Evolutionary conservation across 1,140 invertebrate species (phyloP).

Genomic region (Hestina assimilis): DNA sequence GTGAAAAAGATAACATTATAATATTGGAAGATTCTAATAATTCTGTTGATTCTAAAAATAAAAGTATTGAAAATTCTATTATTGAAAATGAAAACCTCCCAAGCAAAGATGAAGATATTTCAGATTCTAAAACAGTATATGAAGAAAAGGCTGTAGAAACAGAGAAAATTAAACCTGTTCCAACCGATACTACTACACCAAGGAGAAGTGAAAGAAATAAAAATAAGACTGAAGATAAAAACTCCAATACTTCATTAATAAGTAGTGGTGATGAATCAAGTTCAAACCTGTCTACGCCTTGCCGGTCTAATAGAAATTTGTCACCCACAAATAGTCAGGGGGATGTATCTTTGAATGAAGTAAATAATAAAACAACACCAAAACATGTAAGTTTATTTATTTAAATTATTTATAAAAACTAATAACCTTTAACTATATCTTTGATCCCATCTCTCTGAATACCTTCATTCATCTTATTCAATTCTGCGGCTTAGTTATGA

Average conservation of each 20-base stretch:
- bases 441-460: too few species aligned
- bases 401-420: background rate
- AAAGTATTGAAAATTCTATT: background rate
- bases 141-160: conserved; percentile 7
- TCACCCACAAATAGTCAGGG: conserved; percentile 43
- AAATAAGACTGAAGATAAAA: conserved; percentile 32
- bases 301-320: conserved; percentile 40
- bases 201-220: conserved; percentile 41
- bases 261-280: conserved; percentile 44
- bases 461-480: too few species aligned
- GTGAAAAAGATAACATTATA: background rate
- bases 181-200: conserved; percentile 20
- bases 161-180: background rate
- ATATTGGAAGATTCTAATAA: background rate
- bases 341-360: conserved; percentile 54
- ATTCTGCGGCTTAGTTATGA: too few species aligned
- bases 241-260: conserved; percentile 36
- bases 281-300: conserved; percentile 43
- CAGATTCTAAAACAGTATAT: conserved; percentile 1
- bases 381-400: conserved; percentile 52
- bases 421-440: background rate
- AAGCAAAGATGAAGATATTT: background rate
- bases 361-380: conserved; percentile 50
- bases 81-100: background rate
- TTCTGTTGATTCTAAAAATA: conserved; percentile 3